phyloP scores from a whole-genome alignment of 2,113 vertebrate genomes.

The Campylorhamphus procurvoides region DNA sequence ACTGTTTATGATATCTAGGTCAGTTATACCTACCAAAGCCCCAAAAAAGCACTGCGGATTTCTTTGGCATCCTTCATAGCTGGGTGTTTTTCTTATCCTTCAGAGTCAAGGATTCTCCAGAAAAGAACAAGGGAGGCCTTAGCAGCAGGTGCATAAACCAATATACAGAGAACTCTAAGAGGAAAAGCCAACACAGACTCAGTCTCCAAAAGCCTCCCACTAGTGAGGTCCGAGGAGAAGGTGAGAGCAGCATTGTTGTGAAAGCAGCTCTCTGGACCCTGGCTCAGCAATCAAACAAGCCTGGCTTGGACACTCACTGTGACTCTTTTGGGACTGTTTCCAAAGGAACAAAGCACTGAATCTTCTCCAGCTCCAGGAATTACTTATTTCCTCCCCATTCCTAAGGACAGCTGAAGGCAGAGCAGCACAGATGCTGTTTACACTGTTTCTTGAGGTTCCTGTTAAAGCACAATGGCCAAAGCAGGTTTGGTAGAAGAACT shows the following conservation, averaged over 20 bases:
- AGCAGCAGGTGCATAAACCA: slow-evolving; percentile 22
- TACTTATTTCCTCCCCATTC: not conserved
- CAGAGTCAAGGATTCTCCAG: slow-evolving; percentile 23
- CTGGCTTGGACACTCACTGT: not conserved
- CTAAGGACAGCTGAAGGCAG: not conserved
- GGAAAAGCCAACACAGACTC: not conserved
- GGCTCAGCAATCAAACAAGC: not conserved
- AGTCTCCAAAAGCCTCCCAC: not conserved
- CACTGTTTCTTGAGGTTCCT: not conserved
- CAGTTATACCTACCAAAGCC: not conserved
- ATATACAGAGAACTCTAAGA: not conserved
- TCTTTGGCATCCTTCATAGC: not conserved
- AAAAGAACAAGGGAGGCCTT: not conserved
- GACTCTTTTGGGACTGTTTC: not conserved
- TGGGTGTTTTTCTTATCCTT: slow-evolving; percentile 29
- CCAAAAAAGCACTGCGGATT: not conserved
- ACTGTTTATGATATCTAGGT: slow-evolving; percentile 49
- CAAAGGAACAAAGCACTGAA: not conserved
- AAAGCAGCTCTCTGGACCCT: not conserved
- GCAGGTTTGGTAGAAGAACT: not conserved
- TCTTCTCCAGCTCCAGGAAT: not conserved
- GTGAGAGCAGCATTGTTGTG: not conserved
- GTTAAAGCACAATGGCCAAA: not conserved
- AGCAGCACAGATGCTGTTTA: not conserved
- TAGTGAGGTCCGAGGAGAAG: not conserved